A percentile compares a stretch with the other conserved stretches of the same genome.
These are phyloP conservation scores for Anguilla anguilla DNA, from an alignment of 2,797 vertebrate species.

Conservation along the genomic window DNA sequence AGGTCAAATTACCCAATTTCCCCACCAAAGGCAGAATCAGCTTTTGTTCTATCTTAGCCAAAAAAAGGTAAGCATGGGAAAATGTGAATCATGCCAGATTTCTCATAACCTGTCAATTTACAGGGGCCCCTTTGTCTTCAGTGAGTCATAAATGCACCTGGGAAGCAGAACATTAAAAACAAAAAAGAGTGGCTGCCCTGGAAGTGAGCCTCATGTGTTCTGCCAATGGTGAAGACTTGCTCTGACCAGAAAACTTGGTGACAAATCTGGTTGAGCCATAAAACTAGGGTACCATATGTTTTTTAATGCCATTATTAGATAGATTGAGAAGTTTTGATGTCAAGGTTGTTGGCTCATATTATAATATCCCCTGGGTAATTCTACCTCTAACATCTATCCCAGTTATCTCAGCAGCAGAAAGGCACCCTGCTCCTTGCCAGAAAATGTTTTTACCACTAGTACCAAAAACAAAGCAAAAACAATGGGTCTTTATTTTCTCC, in stretches of 20 bases:
- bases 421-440: conserved; percentile 32
- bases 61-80: conserved; percentile 32
- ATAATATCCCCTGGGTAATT: background rate
- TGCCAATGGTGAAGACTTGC: conserved; percentile 25
- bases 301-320: background rate
- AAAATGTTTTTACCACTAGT: conserved; percentile 59
- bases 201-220: background rate
- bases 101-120: conserved; percentile 37
- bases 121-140: conserved; percentile 47
- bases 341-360: background rate
- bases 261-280: background rate
- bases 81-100: conserved; percentile 41
- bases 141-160: conserved; percentile 37
- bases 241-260: background rate
- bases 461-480: conserved; percentile 60
- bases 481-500: conserved; percentile 47
- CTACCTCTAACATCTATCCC: background rate
- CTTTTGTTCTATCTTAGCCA: conserved; percentile 40
- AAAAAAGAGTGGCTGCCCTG: background rate
- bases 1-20: conserved; percentile 48
- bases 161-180: conserved; percentile 17
- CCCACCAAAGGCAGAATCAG: conserved; percentile 43
- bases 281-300: background rate
- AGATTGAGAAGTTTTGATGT: background rate
- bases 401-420: conserved; percentile 24